Base-by-base conservation (phyloP, 2,888 invertebrate genomes). In the Arctia plantaginis region DNA sequence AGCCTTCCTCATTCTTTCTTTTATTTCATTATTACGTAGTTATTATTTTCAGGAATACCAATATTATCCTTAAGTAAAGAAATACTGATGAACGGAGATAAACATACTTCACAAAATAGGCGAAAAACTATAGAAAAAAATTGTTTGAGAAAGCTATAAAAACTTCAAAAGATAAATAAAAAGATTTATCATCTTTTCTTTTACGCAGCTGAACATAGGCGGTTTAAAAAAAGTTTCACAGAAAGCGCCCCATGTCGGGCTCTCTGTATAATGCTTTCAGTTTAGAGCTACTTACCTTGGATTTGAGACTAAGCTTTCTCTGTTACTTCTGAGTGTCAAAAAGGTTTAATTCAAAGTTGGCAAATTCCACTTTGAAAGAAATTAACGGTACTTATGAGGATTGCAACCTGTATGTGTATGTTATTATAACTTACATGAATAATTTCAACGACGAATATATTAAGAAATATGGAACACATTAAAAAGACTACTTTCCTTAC, bases 1-100 rank as follows among this genome's bases (percentile, higher is more conserved):
- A 73, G 74, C 77, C 80, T 75, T 64, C 76, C 76, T 74, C 70
- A 59, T 83, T 82, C 47, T 66, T 67, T 59, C 72, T 55, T 76
- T 80, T 80, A 83, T 80, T 77, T n/a, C n/a, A n/a, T n/a, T n/a
- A 82, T 73, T 74, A 78, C 74, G 64, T 74, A 79, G 74, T 66
- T 82, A 82, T 83, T 74, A 79, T 76, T 80, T 64, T 74, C 62
- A 59, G 76, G 47, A 73, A 73, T 27, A 77, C 73, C 70, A 66
- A 66, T 73, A 55, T 71, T 73, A 79, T 75, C 66, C 74, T 62
- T 30, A 75, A 70, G 72, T 69, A 74, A 74, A 76, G 35, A 74
- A 75, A 71, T 77, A 79, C 76, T 72, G 73, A 75, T 75, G 72
- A 65, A 70, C 44, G 70, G 75, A 70, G 20, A 3, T 55, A 55